Base-by-base conservation (phyloP, 2,888 invertebrate species). In the Bimastos eiseni region DNA sequence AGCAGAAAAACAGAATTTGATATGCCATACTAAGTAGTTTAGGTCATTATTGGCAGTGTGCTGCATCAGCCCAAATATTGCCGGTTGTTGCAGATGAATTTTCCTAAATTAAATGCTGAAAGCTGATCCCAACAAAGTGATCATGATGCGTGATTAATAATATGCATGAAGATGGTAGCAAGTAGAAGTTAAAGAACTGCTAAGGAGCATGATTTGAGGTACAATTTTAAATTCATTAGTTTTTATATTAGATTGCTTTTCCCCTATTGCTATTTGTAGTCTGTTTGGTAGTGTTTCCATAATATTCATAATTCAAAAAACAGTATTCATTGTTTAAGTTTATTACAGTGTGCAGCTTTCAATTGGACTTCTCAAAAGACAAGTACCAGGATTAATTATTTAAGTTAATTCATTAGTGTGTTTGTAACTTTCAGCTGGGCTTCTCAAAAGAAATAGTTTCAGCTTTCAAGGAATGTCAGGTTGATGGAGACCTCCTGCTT, bases 401-500 rank as follows among this genome's bases (percentile, higher is more conserved):
- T n/a, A 70, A n/a, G 30, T 70, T 49, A 17, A 49, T 41, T 15
- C 11, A n/a, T 30, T n/a, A 70, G 30, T 70, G 30, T 70, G 70
- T 70, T 70, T 70, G n/a, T 17, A 70, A 33, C 33, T 41, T 49
- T 21, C 89, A 89, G 89, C 49, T 89, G 37, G 89, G 89, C 15
- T 88, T 92, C 37, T 84, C 36, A 6, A 90, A 92, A 36, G 70
- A 89, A 21, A 34, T 86, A 34, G 37, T 91, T 5, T 96, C 95
- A 4, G 97, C 97, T 94, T 99, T 99, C 95, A 96, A 97, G 88
- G 97, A 97, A 90, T 98, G 98, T 94, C 96, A 98, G 95, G 99
- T 99, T 49, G 99, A 99, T 95, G 99, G 99, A 17, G 99, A 99
- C 96, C 96, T 99, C 90, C 96, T 99, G 92, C 96, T 99, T 91